These are phyloP conservation scores for Clarias batrachus DNA, from an alignment of 2,113 vertebrate genomes.

Conservation along the genomic window DNA sequence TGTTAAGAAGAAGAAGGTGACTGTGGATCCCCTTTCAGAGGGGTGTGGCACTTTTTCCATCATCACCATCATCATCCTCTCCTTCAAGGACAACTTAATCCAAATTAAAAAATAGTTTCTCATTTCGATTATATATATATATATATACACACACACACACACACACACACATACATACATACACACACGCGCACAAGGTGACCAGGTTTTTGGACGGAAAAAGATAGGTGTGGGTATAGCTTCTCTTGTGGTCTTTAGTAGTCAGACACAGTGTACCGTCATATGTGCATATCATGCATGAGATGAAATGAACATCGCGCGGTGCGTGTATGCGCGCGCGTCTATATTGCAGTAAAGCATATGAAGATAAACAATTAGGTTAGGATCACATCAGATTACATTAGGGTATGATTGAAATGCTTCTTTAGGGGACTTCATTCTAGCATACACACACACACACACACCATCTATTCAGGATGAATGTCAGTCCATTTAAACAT, in stretches of 20 bases:
- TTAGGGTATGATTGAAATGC: not conserved
- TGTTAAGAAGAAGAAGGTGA: not conserved
- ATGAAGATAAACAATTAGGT: not conserved
- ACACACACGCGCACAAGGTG: no score
- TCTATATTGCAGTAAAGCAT: constrained; percentile 7
- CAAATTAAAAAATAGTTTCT: not conserved
- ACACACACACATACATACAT: no score
- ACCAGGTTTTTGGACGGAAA: not conserved
- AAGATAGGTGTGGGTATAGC: no score
- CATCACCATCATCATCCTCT: not conserved
- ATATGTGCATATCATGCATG: not conserved
- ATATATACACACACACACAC: no score
- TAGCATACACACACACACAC: no score
- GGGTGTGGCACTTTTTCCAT: constrained; percentile 32
- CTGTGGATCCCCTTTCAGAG: constrained; percentile 26
- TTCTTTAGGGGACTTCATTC: not conserved
- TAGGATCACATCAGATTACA: not conserved
- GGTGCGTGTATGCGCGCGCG: not conserved
- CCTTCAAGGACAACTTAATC: not conserved
- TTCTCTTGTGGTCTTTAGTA: not conserved
- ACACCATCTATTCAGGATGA: not conserved
- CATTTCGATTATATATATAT: not conserved
- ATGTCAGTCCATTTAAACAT: not conserved
- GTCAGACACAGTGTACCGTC: not conserved
- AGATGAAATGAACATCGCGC: not conserved